Evolutionary conservation across 2,888 invertebrate species (phyloP).

Genomic region (Galerucella nymphaeae): DNA sequence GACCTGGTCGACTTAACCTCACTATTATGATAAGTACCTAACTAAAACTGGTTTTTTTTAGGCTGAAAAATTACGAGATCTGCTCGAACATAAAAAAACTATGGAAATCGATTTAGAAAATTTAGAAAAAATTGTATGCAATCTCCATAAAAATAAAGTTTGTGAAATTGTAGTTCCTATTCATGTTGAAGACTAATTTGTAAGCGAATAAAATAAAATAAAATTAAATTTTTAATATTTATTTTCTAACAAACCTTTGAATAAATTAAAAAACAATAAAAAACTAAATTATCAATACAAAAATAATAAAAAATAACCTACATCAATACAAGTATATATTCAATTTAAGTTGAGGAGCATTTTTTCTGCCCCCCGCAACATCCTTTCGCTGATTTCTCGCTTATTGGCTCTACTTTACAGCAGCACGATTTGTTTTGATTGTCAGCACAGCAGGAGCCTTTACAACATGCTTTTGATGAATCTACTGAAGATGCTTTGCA

Average conservation of each 20-base stretch:
- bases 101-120: conserved; percentile 9
- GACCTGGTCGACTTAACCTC: too few species aligned
- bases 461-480: neutral
- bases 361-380: neutral
- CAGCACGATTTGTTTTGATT: conserved; percentile 3
- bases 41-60: conserved; percentile 4
- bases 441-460: neutral
- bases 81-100: conserved; percentile 11
- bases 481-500: conserved; percentile 3
- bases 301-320: neutral
- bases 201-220: neutral
- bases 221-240: neutral
- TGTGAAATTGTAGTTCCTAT: conserved; percentile 10
- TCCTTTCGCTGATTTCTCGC: neutral
- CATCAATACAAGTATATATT: neutral
- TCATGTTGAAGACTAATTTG: conserved; percentile 23
- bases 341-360: neutral
- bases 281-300: neutral
- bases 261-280: neutral
- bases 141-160: conserved; percentile 21
- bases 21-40: too few species aligned
- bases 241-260: neutral
- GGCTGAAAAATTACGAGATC: neutral
- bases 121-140: conserved; percentile 17
- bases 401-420: neutral